phyloP scores from a whole-genome alignment of 2,888 invertebrate genomes.

The Baronia brevicornis region DNA sequence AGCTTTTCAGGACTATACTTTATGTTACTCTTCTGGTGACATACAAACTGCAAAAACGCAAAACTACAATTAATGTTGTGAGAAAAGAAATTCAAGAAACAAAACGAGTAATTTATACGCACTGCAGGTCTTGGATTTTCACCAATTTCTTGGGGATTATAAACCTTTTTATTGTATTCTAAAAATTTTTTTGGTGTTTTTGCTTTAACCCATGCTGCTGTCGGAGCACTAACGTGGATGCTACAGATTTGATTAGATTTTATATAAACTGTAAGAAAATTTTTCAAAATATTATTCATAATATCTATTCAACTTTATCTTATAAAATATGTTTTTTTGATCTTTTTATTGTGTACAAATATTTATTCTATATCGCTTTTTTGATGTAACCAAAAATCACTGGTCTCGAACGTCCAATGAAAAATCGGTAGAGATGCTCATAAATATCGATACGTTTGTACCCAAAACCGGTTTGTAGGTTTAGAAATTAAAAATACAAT shows the following conservation, averaged over 20 bases:
- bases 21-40: conserved; percentile 88
- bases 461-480: too few relatives aligned
- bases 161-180: conserved; percentile 82
- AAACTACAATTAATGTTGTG: not conserved
- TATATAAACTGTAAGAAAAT: conserved; percentile 8
- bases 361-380: too few relatives aligned
- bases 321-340: too few relatives aligned
- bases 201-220: conserved; percentile 52
- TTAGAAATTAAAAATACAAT: too few relatives aligned
- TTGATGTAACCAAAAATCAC: too few relatives aligned
- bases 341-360: too few relatives aligned
- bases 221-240: conserved; percentile 40
- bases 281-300: conserved; percentile 22
- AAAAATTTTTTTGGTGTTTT: conserved; percentile 75
- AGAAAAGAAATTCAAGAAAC: not conserved
- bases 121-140: conserved; percentile 91
- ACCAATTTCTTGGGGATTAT: conserved; percentile 83
- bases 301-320: too few relatives aligned
- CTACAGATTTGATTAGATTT: conserved; percentile 13
- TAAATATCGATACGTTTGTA: too few relatives aligned
- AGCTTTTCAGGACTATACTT: conserved; percentile 94
- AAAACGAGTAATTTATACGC: conserved; percentile 43
- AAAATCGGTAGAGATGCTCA: too few relatives aligned
- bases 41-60: conserved; percentile 81
- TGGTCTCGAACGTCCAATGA: too few relatives aligned